Evolutionary conservation across 1,140 invertebrate species (phyloP).

Genomic region (Drosophila nigromelanica): DNA sequence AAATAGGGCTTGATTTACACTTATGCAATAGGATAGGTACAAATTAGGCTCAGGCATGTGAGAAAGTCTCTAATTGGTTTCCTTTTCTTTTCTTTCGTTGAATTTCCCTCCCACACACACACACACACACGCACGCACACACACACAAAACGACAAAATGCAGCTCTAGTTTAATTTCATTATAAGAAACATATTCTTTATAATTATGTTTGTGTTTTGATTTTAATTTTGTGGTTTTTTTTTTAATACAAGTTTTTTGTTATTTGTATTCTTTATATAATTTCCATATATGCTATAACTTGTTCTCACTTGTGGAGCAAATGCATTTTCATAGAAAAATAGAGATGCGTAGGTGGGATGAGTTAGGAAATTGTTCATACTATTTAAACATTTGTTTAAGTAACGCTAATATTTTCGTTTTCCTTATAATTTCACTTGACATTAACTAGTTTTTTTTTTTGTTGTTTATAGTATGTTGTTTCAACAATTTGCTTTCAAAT

Average conservation of each 20-base stretch:
- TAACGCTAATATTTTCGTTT: conserved; percentile 56
- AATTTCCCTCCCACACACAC: conserved; percentile 18
- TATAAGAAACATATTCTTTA: conserved; percentile 22
- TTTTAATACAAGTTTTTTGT: conserved; percentile 43
- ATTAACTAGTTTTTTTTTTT: conserved; percentile 51
- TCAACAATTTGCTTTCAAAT: conserved; percentile 36
- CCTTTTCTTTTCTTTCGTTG: conserved; percentile 16
- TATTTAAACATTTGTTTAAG: conserved; percentile 48
- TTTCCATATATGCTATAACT: conserved; percentile 42
- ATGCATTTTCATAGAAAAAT: conserved; percentile 80
- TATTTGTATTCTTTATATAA: no score
- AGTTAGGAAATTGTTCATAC: conserved; percentile 79
- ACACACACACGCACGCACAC: no score
- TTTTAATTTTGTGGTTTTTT: conserved; percentile 32
- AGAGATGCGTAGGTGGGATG: conserved; percentile 81
- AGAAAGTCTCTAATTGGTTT: conserved; percentile 72
- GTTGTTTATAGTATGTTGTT: conserved; percentile 2
- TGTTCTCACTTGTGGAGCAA: conserved; percentile 64
- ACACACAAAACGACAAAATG: conserved; percentile 58
- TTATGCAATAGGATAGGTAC: conserved; percentile 80
- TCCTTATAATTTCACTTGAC: conserved; percentile 30
- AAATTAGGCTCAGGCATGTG: conserved; percentile 77
- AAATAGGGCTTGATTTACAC: conserved; percentile 71
- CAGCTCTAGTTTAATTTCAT: conserved; percentile 56
- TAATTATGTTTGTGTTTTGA: conserved; percentile 31